Conservation (phyloP, 2,797 vertebrate genomes). For the Scomberomorus guttatus region DNA sequence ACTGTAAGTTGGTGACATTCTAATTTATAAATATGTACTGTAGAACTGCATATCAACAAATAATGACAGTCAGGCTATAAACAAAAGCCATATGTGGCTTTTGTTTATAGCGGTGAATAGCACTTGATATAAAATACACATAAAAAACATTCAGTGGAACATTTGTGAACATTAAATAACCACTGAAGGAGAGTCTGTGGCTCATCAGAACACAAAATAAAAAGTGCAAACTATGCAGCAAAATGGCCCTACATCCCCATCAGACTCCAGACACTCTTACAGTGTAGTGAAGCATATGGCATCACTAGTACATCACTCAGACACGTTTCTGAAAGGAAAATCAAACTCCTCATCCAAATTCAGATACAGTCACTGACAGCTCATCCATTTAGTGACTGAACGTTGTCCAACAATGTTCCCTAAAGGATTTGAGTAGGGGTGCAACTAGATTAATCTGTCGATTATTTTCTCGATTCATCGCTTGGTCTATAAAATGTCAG, state of each 20-base stretch:
- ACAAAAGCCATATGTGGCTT: not conserved
- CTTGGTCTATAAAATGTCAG: too few species aligned
- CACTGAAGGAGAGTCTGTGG: not conserved
- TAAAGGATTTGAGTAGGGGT: not conserved
- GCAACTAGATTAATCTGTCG: too few species aligned
- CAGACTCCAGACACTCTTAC: not conserved
- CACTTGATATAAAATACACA: not conserved
- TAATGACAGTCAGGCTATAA: not conserved
- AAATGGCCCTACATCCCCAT: not conserved
- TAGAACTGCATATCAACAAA: conserved; percentile 8
- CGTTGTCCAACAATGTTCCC: not conserved
- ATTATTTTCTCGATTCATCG: too few species aligned
- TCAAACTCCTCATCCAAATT: not conserved
- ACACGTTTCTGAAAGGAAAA: conserved; percentile 9
- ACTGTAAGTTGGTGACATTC: not conserved
- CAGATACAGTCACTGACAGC: not conserved
- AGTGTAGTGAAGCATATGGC: not conserved
- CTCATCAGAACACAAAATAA: not conserved
- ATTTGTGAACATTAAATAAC: not conserved
- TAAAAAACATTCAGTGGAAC: not conserved
- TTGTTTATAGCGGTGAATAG: not conserved
- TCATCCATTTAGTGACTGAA: not conserved
- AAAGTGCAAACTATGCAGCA: not conserved
- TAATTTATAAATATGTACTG: not conserved
- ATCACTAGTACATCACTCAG: not conserved